Conservation (phyloP, 2,113 vertebrate genomes). For the Zosterops borbonicus region DNA sequence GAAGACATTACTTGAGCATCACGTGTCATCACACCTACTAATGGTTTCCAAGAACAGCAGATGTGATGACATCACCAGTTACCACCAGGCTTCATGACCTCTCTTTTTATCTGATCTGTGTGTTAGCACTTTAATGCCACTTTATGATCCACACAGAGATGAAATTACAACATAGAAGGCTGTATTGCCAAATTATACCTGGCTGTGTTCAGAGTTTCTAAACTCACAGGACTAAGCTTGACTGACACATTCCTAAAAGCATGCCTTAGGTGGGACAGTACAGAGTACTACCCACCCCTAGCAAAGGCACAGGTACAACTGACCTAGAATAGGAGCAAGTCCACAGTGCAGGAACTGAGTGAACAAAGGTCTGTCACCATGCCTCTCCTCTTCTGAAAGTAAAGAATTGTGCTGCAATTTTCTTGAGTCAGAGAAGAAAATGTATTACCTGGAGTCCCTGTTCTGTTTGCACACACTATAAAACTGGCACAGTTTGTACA, state of each 20-base stretch:
- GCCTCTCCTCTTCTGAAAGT: neutral
- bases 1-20: neutral
- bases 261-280: neutral
- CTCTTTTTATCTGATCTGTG: neutral
- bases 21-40: neutral
- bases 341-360: neutral
- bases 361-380: neutral
- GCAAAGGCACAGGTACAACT: neutral
- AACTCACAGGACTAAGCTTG: rapidly evolving
- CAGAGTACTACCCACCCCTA: neutral
- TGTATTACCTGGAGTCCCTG: neutral
- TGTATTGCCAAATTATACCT: neutral
- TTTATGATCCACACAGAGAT: neutral
- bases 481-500: neutral
- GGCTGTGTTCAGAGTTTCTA: neutral
- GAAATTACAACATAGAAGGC: neutral
- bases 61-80: neutral
- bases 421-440: neutral
- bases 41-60: neutral
- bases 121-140: neutral
- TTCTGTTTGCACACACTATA: neutral
- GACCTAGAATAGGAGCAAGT: neutral
- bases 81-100: neutral
- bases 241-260: neutral
- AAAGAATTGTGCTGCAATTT: neutral